A percentile compares a stretch with the other conserved stretches of the same genome.
Evolutionary conservation across 2,888 invertebrate genomes (phyloP).

Genomic region (Melinaea menophilus): DNA sequence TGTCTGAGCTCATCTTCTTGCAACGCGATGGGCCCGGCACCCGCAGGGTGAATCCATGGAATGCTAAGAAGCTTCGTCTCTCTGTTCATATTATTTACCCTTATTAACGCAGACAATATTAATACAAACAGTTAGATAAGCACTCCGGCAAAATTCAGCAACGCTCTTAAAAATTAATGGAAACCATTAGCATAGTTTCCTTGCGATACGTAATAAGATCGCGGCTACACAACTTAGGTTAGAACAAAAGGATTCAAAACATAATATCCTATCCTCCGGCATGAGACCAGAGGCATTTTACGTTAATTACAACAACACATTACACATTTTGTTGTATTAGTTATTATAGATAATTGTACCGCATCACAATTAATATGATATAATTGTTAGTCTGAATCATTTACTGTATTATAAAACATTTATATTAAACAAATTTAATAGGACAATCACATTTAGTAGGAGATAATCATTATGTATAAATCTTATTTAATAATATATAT

Average conservation of each 20-base stretch:
- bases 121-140: neutral
- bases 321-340: constrained; percentile 61
- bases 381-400: neutral
- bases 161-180: constrained; percentile 27
- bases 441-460: too few species aligned
- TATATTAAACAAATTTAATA: too few species aligned
- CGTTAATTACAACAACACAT: constrained; percentile 53
- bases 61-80: too few species aligned
- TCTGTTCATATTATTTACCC: neutral
- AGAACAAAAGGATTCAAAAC: constrained; percentile 33
- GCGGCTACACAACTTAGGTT: constrained; percentile 20
- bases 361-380: constrained; percentile 7
- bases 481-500: too few species aligned
- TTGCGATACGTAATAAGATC: constrained; percentile 22
- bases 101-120: too few species aligned
- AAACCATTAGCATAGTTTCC: constrained; percentile 23
- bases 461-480: too few species aligned
- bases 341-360: constrained; percentile 32
- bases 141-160: constrained; percentile 11
- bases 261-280: constrained; percentile 42
- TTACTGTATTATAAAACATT: neutral
- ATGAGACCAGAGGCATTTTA: constrained; percentile 41
- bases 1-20: too few species aligned
- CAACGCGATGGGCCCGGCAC: too few species aligned
- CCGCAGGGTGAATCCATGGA: too few species aligned